Percentiles rank a stretch among this genome's conserved stretches.
These are phyloP conservation scores for Sinhomidia bicolor DNA, from an alignment of 2,888 invertebrate species.

Conservation along the genomic window DNA sequence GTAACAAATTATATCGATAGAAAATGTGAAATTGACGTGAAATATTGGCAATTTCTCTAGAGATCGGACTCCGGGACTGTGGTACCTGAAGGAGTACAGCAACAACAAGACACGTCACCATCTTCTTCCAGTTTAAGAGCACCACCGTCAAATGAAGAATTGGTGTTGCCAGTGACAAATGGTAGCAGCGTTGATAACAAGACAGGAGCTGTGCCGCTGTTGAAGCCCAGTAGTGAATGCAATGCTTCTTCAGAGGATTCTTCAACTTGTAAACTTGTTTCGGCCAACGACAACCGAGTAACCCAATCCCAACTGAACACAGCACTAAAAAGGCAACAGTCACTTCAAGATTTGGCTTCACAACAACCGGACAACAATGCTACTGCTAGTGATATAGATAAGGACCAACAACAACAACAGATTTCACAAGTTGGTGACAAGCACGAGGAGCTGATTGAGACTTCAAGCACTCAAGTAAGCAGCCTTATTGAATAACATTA, in stretches of 20 bases:
- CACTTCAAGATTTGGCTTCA: not conserved
- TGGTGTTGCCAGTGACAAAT: not conserved
- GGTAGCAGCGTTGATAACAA: not conserved
- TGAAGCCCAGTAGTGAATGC: not conserved
- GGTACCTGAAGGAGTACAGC: conserved; percentile 40
- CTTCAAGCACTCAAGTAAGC: conserved; percentile 16
- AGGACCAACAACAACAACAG: not conserved
- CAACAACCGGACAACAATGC: not conserved
- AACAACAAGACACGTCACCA: conserved; percentile 12
- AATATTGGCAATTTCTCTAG: conserved; percentile 66
- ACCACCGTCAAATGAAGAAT: not conserved
- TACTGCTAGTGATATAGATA: not conserved
- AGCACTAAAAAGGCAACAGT: not conserved
- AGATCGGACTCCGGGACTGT: conserved; percentile 48
- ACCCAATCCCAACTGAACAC: too few relatives aligned
- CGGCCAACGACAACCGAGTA: not conserved
- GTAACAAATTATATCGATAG: not conserved
- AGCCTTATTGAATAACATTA: too few relatives aligned
- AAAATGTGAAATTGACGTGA: conserved; percentile 67
- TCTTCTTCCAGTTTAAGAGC: not conserved
- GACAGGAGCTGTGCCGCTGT: not conserved
- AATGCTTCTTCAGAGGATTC: conserved; percentile 1
- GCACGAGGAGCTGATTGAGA: not conserved
- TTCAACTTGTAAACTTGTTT: conserved; percentile 13
- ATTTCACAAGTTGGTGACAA: not conserved